Evolutionary conservation across 2,888 invertebrate species (phyloP), one percentile per base, ranked within the genome.

Genomic region (Drosophila limbata): DNA sequence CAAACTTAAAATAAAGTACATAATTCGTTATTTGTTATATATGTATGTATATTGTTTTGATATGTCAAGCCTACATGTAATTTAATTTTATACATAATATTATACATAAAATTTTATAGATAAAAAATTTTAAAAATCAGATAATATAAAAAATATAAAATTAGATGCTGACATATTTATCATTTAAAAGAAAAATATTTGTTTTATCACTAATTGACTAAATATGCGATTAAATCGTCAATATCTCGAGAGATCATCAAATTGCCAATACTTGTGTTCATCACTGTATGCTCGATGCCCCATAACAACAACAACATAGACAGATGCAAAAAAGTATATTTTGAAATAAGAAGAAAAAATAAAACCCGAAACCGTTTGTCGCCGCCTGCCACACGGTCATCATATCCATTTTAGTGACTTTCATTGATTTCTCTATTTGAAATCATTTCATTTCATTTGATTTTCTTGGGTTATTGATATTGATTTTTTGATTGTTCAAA

Each of bases 341-440:
- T 47, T 60, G 35, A 67, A 35, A 48, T 25, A 52, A 45, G 57
- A 60, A 37, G n/a, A 33, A 47, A 51, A 48, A 48, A 53, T 35
- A 79, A 42, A 39, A 60, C 70, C 79, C 77, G 77, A 83, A 82
- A 83, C 85, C 85, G 83, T 83, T 82, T 69, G 56, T 69, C 44
- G 51, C n/a, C 31, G 55, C 59, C 53, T 68, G 56, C 50, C 47
- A 51, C 28, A 44, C 51, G 51, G 33, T 19, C 35, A 57, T 57
- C 35, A 52, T 52, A 28, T 52, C 44, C 66, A 63, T 67, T 61
- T 77, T 67, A 45, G 63, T 69, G 72, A 73, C 83, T 84, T 83
- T 83, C 83, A 82, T 83, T 83, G 85, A 83, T 83, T 83, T 83
- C 83, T 82, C 86, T 79, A 79, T 85, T 85, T 73, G 67, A 84